Percentiles rank a stretch among this genome's conserved stretches.
These are phyloP conservation scores for Grammomys dolichurus DNA, from an alignment of 2,113 vertebrate species.

Conservation along the genomic window DNA sequence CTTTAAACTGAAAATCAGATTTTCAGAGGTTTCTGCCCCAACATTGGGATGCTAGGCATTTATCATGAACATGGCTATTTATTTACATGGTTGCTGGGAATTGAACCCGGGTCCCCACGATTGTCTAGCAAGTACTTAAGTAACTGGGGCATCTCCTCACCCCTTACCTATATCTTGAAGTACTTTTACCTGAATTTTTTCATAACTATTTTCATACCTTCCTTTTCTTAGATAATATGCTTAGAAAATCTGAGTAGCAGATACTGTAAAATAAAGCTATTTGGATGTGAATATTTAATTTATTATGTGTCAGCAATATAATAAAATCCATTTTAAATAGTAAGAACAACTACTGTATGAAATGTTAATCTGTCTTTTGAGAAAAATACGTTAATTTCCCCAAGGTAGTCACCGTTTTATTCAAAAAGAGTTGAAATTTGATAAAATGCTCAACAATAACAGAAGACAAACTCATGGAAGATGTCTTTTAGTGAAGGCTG, in stretches of 20 bases:
- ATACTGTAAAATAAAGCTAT: neutral
- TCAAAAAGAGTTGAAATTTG: constrained; percentile 37
- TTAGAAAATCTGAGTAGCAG: neutral
- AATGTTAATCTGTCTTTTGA: constrained; percentile 6
- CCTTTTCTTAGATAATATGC: neutral
- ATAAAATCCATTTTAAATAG: neutral
- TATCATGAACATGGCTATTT: neutral
- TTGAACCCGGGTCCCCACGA: neutral
- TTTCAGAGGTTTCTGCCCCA: neutral
- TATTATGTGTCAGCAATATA: neutral
- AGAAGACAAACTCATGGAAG: neutral
- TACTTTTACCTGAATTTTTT: neutral
- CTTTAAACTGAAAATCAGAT: neutral
- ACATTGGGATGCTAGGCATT: too few relatives aligned
- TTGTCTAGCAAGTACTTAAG: neutral
- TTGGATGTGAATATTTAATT: constrained; percentile 1
- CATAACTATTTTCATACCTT: neutral
- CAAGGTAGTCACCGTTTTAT: constrained; percentile 43
- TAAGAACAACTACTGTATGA: neutral
- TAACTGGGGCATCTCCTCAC: neutral
- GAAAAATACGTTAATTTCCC: constrained; percentile 14
- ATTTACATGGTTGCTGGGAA: neutral
- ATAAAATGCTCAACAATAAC: neutral
- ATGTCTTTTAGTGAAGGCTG: neutral
- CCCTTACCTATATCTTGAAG: neutral